Evolutionary conservation across 2,888 invertebrate genomes (phyloP), one percentile per base, ranked within the genome.

Genomic region (Eulithis testata): DNA sequence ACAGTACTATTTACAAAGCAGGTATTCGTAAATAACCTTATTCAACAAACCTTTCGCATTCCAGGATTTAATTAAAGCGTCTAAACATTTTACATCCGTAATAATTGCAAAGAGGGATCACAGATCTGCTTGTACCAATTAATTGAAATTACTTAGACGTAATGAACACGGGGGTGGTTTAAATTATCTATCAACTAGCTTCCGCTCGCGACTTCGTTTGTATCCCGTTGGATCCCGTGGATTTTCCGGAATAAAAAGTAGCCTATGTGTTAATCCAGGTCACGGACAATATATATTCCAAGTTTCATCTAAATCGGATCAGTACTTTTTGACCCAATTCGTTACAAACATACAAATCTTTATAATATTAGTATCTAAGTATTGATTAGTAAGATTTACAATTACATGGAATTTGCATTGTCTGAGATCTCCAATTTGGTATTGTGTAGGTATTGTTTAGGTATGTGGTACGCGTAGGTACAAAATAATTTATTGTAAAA

Each of bases 1-100:
- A 55, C 54, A 40, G 27, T 63, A 3, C 11, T 58, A 53, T 60
- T 57, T 49, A 57, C 51, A 44, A n/a, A 43, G 27, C 45, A 58
- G 43, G 43, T 45, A 50, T 49, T 49, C 49, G n/a, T 8, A 59
- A 68, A 70, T 70, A 63, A 77, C 81, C 81, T 83, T 84, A 86
- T 88, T 83, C 85, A 86, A 84, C 83, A 82, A 79, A 71, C 81
- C 80, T 78, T 77, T 80, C 70, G 71, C 75, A 74, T 75, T 75
- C 72, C 79, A 66, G 80, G 83, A 86, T 90, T 90, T 87, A 90
- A 89, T 90, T 88, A 88, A 86, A 81, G 78, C 76, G 73, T 75
- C 81, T 80, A 85, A 87, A 87, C 84, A 86, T 83, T 87, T 86
- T 79, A 88, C 86, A 87, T 88, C 80, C 83, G 83, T 81, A 86